Percentiles rank a stretch among this genome's conserved stretches.
These are phyloP conservation scores for Erethizon dorsatum DNA, from an alignment of 2,797 vertebrate genomes.

Conservation along the genomic window DNA sequence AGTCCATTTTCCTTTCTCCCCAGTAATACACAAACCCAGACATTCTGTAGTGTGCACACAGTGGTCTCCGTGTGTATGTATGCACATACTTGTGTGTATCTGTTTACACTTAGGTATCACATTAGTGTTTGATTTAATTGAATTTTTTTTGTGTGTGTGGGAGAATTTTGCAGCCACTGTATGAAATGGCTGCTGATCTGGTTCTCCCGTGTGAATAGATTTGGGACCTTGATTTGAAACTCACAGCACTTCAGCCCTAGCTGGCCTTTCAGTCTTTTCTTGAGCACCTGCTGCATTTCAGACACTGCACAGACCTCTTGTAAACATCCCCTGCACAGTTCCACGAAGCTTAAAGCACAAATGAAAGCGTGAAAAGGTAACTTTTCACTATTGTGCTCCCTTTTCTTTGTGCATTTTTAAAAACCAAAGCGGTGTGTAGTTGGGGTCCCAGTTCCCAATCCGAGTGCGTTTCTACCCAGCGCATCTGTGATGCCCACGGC, in stretches of 20 bases:
- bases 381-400: neutral
- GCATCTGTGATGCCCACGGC: accelerated
- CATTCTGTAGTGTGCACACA: neutral
- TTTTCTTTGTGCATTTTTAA: neutral
- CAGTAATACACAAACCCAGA: neutral
- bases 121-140: neutral
- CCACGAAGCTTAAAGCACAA: neutral
- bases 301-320: neutral
- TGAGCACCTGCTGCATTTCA: neutral
- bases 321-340: neutral
- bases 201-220: neutral
- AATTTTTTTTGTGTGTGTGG: neutral
- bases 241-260: neutral
- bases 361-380: neutral
- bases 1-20: neutral
- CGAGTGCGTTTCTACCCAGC: neutral
- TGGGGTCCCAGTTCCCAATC: neutral
- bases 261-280: neutral
- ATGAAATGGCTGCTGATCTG: neutral
- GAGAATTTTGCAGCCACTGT: neutral
- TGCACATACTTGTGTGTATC: neutral
- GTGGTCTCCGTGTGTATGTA: neutral
- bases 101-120: neutral
- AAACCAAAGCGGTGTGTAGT: neutral
- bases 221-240: neutral